These are phyloP conservation scores for Drosophila ercepeae DNA, from an alignment of 1,140 invertebrate genomes.

Conservation along the genomic window DNA sequence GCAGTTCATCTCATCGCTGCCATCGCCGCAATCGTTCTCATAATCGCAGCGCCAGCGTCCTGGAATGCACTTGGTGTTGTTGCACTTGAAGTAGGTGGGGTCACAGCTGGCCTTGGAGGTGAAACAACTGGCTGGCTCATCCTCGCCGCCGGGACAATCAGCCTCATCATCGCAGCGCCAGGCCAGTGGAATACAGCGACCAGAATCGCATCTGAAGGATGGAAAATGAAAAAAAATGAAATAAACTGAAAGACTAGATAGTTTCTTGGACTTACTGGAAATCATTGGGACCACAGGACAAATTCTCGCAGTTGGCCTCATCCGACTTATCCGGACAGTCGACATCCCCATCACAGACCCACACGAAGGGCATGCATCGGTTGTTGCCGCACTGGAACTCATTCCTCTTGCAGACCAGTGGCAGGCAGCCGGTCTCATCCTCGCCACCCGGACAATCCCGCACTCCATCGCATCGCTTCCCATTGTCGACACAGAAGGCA, in stretches of 20 bases:
- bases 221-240: neutral
- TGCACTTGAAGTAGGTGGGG: constrained; percentile 90
- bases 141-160: constrained; percentile 89
- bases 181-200: constrained; percentile 90
- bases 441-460: constrained; percentile 89
- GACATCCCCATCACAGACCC: constrained; percentile 91
- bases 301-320: constrained; percentile 86
- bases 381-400: constrained; percentile 90
- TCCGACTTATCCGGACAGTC: constrained; percentile 90
- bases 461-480: constrained; percentile 84
- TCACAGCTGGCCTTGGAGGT: constrained; percentile 86
- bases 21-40: constrained; percentile 91
- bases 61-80: constrained; percentile 86
- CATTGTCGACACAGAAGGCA: constrained; percentile 77
- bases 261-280: constrained; percentile 74
- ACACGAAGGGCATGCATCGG: constrained; percentile 90
- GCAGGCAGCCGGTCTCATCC: constrained; percentile 86
- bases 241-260: neutral
- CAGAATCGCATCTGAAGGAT: constrained; percentile 85
- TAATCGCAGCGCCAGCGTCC: constrained; percentile 92
- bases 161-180: constrained; percentile 92
- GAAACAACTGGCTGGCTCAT: constrained; percentile 87
- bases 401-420: constrained; percentile 85
- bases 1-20: constrained; percentile 89
- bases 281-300: constrained; percentile 85